These are phyloP conservation scores for Epizoanthus illoricatus DNA, from an alignment of 92 coral and sea anemone genomes.

Conservation along the genomic window DNA sequence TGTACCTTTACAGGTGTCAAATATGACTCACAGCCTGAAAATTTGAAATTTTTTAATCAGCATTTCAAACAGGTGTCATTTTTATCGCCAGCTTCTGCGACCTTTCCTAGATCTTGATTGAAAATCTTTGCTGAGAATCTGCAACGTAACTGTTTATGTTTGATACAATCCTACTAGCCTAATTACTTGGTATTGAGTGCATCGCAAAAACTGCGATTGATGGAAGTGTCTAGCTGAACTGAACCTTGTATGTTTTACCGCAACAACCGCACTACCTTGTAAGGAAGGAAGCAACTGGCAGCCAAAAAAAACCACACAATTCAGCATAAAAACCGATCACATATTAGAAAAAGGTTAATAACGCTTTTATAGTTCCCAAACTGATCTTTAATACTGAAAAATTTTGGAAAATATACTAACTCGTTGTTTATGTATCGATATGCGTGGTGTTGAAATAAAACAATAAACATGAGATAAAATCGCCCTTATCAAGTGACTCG, in stretches of 20 bases:
- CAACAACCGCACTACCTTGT: no score
- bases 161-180: no score
- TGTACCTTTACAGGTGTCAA: background rate
- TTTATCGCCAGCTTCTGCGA: background rate
- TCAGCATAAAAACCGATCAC: no score
- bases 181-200: no score
- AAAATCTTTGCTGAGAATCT: background rate
- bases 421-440: background rate
- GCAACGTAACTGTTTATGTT: background rate
- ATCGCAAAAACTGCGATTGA: no score
- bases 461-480: conserved; percentile 15
- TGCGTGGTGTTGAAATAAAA: conserved; percentile 11
- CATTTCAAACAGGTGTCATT: background rate
- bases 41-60: background rate
- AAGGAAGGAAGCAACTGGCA: no score
- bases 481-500: background rate
- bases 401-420: background rate
- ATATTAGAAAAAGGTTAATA: no score
- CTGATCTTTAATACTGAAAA: background rate
- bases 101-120: background rate
- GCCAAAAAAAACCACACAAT: no score
- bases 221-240: no score
- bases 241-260: no score
- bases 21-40: background rate
- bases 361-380: no score